phyloP scores from a whole-genome alignment of 2,888 invertebrate genomes.

The Eupithecia insigniata region DNA sequence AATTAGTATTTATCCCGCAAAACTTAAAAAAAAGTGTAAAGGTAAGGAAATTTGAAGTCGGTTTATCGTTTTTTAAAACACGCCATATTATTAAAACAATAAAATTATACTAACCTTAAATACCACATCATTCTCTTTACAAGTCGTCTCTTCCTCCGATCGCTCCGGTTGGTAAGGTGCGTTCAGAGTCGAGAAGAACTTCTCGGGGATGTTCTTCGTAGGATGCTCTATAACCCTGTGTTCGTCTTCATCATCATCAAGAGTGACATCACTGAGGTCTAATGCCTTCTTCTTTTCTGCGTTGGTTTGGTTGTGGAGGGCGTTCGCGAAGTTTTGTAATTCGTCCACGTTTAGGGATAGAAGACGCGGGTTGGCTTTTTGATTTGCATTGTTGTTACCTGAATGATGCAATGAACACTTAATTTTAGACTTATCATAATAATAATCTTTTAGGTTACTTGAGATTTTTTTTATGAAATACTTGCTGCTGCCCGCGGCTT shows the following conservation, averaged over 20 bases:
- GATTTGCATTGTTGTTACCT: background rate
- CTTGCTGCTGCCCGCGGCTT: too few species aligned
- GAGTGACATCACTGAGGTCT: conserved; percentile 91
- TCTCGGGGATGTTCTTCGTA: conserved; percentile 66
- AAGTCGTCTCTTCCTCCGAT: conserved; percentile 69
- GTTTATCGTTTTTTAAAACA: too few species aligned
- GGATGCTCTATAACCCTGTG: conserved; percentile 51
- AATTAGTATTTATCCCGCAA: too few species aligned
- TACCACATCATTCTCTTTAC: conserved; percentile 75
- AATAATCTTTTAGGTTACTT: too few species aligned
- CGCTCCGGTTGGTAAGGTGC: conserved; percentile 69
- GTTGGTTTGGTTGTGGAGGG: conserved; percentile 70
- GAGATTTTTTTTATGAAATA: too few species aligned
- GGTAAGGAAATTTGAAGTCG: too few species aligned
- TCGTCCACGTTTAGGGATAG: conserved; percentile 76
- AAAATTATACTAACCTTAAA: conserved; percentile 74
- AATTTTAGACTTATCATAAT: background rate
- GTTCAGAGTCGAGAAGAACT: conserved; percentile 73
- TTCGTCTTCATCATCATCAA: conserved; percentile 86
- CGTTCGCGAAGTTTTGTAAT: conserved; percentile 73
- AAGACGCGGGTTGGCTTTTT: conserved; percentile 67
- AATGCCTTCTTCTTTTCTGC: conserved; percentile 58
- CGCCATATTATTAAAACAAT: too few species aligned
- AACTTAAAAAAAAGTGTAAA: too few species aligned
- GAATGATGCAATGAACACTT: background rate